Evolutionary conservation across 2,797 vertebrate genomes (phyloP).

Genomic region (Lacerta viridis): DNA sequence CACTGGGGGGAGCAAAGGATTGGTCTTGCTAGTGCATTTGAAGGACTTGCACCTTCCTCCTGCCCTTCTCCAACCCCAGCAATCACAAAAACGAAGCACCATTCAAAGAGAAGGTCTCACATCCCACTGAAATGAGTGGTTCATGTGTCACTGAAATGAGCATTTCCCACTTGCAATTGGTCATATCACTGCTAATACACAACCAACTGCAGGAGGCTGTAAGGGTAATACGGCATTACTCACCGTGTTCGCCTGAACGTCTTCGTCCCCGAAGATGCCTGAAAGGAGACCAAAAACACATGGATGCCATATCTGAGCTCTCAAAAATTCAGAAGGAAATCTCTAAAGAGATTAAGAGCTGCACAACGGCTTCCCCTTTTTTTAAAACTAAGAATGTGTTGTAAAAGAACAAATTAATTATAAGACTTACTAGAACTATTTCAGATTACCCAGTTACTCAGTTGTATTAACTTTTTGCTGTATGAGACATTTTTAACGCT

Average conservation of each 20-base stretch:
- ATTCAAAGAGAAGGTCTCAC: no score
- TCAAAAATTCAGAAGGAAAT: neutral
- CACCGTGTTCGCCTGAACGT: conserved; percentile 41
- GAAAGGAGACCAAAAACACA: neutral
- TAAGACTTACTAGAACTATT: neutral
- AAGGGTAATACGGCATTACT: conserved; percentile 43
- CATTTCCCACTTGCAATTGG: no score
- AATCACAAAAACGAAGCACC: no score
- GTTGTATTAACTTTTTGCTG: neutral
- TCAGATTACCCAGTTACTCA: neutral
- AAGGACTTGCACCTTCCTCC: no score
- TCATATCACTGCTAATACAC: neutral
- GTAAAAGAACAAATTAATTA: neutral
- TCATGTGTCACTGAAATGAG: no score
- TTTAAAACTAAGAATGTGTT: neutral
- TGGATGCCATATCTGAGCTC: neutral
- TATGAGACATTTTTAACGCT: neutral
- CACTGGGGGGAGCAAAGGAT: no score
- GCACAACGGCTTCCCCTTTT: neutral
- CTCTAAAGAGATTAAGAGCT: neutral
- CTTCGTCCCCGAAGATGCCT: conserved; percentile 12
- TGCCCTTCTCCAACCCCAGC: no score
- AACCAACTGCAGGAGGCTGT: conserved; percentile 31
- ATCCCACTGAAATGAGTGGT: no score
- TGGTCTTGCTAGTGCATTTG: no score